Conservation (phyloP, 2,888 invertebrate species). For the Vannuccia rotundouncinata region DNA sequence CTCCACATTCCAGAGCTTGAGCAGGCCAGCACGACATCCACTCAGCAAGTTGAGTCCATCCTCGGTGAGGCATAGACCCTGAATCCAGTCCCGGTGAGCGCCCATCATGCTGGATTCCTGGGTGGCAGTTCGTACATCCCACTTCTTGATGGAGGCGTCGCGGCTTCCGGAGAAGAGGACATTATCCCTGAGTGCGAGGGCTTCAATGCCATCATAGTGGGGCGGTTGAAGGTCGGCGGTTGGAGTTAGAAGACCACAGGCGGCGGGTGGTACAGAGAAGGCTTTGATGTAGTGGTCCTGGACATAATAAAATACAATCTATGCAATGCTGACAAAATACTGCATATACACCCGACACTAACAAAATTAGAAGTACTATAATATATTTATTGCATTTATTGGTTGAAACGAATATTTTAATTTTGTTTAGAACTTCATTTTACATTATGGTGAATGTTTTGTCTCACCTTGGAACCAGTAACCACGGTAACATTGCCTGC, state of each 20-base stretch:
- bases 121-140: conserved; percentile 62
- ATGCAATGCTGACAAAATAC: neutral
- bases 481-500: conserved; percentile 55
- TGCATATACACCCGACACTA: neutral
- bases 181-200: conserved; percentile 65
- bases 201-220: conserved; percentile 81
- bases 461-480: conserved; percentile 47
- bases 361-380: too few relatives aligned
- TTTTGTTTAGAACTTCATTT: too few relatives aligned
- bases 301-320: neutral
- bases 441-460: too few relatives aligned
- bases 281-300: conserved; percentile 76
- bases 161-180: conserved; percentile 74
- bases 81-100: conserved; percentile 79
- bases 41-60: conserved; percentile 60
- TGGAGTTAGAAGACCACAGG: conserved; percentile 59
- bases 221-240: conserved; percentile 71
- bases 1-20: conserved; percentile 70
- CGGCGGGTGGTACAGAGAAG: conserved; percentile 58
- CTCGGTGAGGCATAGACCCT: conserved; percentile 48
- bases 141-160: conserved; percentile 77
- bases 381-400: too few relatives aligned
- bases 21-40: conserved; percentile 69
- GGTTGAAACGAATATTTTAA: too few relatives aligned
- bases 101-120: conserved; percentile 65